Evolutionary conservation across 2,888 invertebrate species (phyloP).

Genomic region (Plusia festucae): DNA sequence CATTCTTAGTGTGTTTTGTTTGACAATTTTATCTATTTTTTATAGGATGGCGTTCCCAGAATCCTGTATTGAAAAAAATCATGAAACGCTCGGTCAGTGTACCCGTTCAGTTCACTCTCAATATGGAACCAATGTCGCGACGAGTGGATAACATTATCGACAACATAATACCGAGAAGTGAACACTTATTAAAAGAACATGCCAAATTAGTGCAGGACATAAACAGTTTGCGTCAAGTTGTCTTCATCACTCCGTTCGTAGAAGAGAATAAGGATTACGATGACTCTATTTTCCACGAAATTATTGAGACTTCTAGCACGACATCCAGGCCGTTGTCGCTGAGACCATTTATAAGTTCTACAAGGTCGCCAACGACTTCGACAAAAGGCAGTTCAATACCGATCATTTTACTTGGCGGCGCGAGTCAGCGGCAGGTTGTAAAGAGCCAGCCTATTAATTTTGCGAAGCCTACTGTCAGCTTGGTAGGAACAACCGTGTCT

Average conservation of each 20-base stretch:
- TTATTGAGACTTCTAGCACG: constrained; percentile 78
- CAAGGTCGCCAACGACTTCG: constrained; percentile 54
- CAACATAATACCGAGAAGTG: constrained; percentile 52
- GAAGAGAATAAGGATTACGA: constrained; percentile 81
- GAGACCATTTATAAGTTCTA: constrained; percentile 36
- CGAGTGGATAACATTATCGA: constrained; percentile 45
- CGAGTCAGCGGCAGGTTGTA: constrained; percentile 73
- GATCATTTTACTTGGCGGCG: constrained; percentile 77
- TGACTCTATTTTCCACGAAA: constrained; percentile 81
- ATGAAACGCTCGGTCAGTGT: constrained; percentile 46
- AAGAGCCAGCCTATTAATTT: constrained; percentile 72
- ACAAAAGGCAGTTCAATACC: constrained; percentile 72
- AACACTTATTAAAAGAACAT: constrained; percentile 75
- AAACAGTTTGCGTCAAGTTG: constrained; percentile 79
- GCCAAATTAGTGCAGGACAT: constrained; percentile 86
- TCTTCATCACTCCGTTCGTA: constrained; percentile 74
- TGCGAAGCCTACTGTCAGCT: constrained; percentile 72
- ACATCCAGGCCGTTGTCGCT: constrained; percentile 12
- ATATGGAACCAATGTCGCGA: constrained; percentile 30
- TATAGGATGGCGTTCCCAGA: constrained; percentile 62
- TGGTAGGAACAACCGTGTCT: constrained; percentile 79
- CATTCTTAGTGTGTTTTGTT: neutral
- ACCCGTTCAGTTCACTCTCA: constrained; percentile 41
- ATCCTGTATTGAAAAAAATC: constrained; percentile 44
- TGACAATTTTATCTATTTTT: constrained; percentile 3